Evolutionary conservation across 2,797 vertebrate genomes (phyloP).

Genomic region (Pangasius djambal): DNA sequence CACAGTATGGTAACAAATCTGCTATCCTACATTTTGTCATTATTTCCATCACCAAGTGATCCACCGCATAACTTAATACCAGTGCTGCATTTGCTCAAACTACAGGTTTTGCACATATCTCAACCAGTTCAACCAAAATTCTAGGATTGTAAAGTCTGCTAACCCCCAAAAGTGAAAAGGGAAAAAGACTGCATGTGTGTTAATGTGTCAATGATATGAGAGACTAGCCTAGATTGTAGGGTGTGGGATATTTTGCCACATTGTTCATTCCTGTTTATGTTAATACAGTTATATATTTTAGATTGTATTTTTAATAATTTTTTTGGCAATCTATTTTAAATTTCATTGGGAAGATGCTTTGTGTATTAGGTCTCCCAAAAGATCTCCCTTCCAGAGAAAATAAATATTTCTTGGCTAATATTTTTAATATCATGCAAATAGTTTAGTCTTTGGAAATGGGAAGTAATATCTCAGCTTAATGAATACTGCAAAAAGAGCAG

Average conservation of each 20-base stretch:
- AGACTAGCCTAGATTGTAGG: background rate
- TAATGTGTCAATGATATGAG: background rate
- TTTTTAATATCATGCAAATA: background rate
- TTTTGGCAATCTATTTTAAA: background rate
- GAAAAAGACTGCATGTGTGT: background rate
- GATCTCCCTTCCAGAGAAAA: conserved; percentile 8
- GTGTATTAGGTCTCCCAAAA: background rate
- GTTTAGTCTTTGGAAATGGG: conserved; percentile 1
- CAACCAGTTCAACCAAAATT: background rate
- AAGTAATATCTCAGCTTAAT: background rate
- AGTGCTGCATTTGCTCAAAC: background rate
- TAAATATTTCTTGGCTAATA: background rate
- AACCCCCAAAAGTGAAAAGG: background rate
- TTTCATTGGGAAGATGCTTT: background rate
- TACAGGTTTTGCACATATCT: background rate
- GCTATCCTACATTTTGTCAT: background rate
- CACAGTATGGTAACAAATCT: conserved; percentile 12
- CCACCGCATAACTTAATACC: background rate
- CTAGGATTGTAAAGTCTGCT: background rate
- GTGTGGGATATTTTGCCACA: background rate
- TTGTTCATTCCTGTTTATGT: background rate
- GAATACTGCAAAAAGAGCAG: background rate
- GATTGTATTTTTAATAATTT: background rate
- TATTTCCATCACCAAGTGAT: background rate
- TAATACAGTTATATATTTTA: background rate